phyloP scores from a whole-genome alignment of 1,140 invertebrate species.

The Achatina immaculata region DNA sequence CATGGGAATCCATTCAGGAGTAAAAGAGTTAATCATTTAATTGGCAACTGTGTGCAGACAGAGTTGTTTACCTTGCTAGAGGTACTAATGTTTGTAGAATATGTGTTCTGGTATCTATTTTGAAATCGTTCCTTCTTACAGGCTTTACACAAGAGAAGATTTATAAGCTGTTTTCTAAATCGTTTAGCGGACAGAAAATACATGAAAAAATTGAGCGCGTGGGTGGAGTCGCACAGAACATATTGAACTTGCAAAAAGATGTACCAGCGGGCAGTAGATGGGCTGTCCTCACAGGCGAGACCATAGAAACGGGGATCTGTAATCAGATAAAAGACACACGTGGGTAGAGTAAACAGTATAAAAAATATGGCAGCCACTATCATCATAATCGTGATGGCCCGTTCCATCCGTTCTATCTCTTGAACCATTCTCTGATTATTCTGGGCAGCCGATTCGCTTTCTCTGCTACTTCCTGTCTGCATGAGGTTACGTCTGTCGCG shows the following conservation, averaged over 20 bases:
- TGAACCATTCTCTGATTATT: not conserved
- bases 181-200: slow-evolving; percentile 56
- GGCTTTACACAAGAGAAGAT: slow-evolving; percentile 8
- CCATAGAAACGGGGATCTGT: slow-evolving; percentile 37
- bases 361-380: slow-evolving; percentile 50
- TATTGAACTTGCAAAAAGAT: slow-evolving; percentile 45
- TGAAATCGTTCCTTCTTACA: not conserved
- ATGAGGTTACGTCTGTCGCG: not conserved
- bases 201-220: slow-evolving; percentile 60
- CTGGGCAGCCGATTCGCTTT: slow-evolving; percentile 30
- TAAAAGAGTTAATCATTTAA: too few species aligned
- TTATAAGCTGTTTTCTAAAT: slow-evolving; percentile 45
- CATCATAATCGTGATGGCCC: slow-evolving; percentile 57
- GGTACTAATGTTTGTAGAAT: not conserved
- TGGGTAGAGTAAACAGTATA: slow-evolving; percentile 53
- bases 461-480: slow-evolving; percentile 17
- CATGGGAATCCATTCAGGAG: too few species aligned
- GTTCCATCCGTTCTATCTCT: slow-evolving; percentile 45
- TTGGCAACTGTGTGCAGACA: not conserved
- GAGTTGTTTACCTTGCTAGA: not conserved
- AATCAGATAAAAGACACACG: slow-evolving; percentile 46
- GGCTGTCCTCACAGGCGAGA: not conserved
- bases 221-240: slow-evolving; percentile 52
- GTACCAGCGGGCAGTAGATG: not conserved
- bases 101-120: not conserved